Conservation (phyloP, 2,113 vertebrate genomes). For the Fregetta grallaria region DNA sequence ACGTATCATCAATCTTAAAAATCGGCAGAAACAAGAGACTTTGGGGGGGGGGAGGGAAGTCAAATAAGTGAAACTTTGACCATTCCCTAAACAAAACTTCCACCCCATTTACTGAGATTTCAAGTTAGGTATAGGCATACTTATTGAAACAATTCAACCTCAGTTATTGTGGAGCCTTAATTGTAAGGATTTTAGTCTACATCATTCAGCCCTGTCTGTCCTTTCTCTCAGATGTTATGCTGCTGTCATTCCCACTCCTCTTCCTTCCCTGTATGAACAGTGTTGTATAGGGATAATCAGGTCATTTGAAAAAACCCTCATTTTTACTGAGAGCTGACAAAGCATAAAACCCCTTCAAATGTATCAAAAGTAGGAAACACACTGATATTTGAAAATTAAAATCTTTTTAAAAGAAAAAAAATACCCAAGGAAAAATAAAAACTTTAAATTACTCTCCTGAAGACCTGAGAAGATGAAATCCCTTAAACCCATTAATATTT, state of each 20-base stretch:
- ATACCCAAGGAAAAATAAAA: background rate
- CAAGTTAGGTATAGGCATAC: background rate
- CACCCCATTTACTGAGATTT: background rate
- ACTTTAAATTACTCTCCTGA: background rate
- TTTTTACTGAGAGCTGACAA: background rate
- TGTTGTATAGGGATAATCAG: background rate
- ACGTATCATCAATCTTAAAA: background rate
- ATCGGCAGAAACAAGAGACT: background rate
- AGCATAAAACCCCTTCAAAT: background rate
- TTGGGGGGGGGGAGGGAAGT: fast-evolving
- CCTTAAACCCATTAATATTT: constrained; percentile 30
- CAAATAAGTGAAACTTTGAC: background rate
- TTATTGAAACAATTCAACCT: background rate
- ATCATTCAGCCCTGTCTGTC: background rate
- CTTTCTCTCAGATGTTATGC: background rate
- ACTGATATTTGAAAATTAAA: background rate
- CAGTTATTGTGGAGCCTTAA: background rate
- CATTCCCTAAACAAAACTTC: background rate
- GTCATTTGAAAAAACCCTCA: background rate
- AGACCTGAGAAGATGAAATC: background rate
- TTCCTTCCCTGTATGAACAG: background rate
- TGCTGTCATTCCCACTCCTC: background rate
- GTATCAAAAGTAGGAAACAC: background rate
- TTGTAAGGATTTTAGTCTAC: background rate
- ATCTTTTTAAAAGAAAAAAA: background rate